Conservation (phyloP, 2,797 vertebrate species). For the Poeciliopsis gracilis region DNA sequence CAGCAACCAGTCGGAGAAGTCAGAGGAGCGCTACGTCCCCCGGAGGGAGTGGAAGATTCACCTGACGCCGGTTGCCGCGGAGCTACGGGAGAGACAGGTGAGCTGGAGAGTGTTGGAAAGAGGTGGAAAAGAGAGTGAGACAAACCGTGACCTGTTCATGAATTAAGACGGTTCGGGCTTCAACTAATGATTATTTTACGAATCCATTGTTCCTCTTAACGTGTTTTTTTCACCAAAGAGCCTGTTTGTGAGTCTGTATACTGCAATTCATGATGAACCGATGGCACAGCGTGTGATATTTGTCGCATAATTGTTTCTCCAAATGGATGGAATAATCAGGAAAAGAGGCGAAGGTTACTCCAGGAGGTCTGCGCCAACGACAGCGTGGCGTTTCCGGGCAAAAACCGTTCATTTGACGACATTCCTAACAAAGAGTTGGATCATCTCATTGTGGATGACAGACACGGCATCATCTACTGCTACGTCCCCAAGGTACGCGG, state of each 20-base stretch:
- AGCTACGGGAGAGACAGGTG: constrained; percentile 79
- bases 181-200: no score
- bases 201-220: no score
- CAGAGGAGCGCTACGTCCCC: constrained; percentile 82
- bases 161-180: no score
- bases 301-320: constrained; percentile 16
- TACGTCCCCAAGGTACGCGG: constrained; percentile 90
- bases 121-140: background rate
- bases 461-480: constrained; percentile 96
- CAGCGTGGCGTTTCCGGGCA: constrained; percentile 88
- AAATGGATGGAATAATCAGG: constrained; percentile 71
- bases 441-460: constrained; percentile 96
- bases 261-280: no score
- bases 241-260: no score
- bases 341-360: constrained; percentile 82
- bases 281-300: background rate
- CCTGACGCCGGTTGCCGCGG: constrained; percentile 78
- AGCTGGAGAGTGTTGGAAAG: background rate
- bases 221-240: no score
- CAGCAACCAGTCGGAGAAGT: constrained; percentile 79
- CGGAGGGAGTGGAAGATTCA: constrained; percentile 91
- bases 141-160: background rate
- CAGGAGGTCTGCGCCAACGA: constrained; percentile 87
- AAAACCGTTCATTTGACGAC: constrained; percentile 95
- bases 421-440: constrained; percentile 96